Conservation (phyloP, 2,888 invertebrate genomes). For the Atethmia centrago region DNA sequence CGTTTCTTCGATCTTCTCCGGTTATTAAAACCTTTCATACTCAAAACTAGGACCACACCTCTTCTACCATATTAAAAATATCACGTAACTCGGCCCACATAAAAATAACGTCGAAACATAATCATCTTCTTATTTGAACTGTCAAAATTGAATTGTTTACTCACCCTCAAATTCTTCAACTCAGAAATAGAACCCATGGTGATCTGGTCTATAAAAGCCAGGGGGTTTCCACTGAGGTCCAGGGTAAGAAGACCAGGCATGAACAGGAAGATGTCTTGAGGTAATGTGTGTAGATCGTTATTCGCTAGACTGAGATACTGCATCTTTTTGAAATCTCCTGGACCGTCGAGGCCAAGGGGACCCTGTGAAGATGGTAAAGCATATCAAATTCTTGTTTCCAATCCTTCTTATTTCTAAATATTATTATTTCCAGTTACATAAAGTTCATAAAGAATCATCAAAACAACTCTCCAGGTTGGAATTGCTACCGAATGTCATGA, state of each 20-base stretch:
- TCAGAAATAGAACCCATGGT: constrained; percentile 91
- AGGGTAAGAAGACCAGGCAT: constrained; percentile 91
- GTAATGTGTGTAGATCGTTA: constrained; percentile 92
- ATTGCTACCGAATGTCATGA: too few relatives aligned
- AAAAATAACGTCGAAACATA: not conserved
- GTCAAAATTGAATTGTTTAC: constrained; percentile 16
- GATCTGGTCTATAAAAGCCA: constrained; percentile 91
- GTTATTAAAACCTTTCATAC: not conserved
- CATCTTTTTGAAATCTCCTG: constrained; percentile 88
- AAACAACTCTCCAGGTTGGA: too few relatives aligned
- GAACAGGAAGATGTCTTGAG: constrained; percentile 93
- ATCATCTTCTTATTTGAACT: not conserved
- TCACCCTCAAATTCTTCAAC: constrained; percentile 91
- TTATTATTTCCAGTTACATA: too few relatives aligned
- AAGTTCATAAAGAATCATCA: too few relatives aligned
- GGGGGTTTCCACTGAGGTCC: constrained; percentile 93
- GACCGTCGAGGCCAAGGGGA: constrained; percentile 76
- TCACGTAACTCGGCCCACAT: too few relatives aligned
- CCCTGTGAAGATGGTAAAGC: constrained; percentile 84
- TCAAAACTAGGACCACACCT: not conserved
- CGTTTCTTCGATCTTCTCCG: not conserved
- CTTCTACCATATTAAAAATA: not conserved
- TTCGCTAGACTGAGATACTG: constrained; percentile 91
- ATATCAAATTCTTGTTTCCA: not conserved
- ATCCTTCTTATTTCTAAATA: not conserved